Evolutionary conservation across 2,888 invertebrate species (phyloP).

Genomic region (Lampropteryx suffumata): DNA sequence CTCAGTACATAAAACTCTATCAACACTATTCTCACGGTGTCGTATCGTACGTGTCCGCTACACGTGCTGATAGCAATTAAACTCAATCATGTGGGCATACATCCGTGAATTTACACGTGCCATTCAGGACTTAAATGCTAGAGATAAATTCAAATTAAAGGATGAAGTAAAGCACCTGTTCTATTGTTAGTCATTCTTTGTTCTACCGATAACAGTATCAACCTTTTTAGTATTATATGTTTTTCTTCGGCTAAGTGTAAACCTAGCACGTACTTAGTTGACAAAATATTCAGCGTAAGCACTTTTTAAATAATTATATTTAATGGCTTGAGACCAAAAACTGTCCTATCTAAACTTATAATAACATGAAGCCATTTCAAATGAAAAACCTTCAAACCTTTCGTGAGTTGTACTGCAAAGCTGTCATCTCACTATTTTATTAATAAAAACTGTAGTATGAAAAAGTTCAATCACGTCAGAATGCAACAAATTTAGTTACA

Average conservation of each 20-base stretch:
- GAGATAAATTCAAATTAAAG: slow-evolving; percentile 36
- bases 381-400: too few species aligned
- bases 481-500: not conserved
- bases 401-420: too few species aligned
- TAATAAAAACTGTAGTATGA: too few species aligned
- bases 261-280: slow-evolving; percentile 9
- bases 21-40: slow-evolving; percentile 45
- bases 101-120: slow-evolving; percentile 61
- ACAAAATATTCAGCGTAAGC: too few species aligned
- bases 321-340: too few species aligned
- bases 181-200: slow-evolving; percentile 17
- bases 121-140: slow-evolving; percentile 28
- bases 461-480: too few species aligned
- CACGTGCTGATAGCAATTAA: slow-evolving; percentile 67
- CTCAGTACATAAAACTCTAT: slow-evolving; percentile 27
- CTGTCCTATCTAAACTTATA: too few species aligned
- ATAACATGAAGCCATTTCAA: too few species aligned
- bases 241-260: slow-evolving; percentile 4
- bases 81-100: slow-evolving; percentile 54
- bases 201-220: slow-evolving; percentile 14
- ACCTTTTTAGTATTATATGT: slow-evolving; percentile 17
- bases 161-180: slow-evolving; percentile 30
- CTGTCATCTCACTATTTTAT: too few species aligned
- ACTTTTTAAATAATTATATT: too few species aligned
- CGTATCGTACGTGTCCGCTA: slow-evolving; percentile 52